phyloP scores from a whole-genome alignment of 2,888 invertebrate species.

The Cantharis nigra region DNA sequence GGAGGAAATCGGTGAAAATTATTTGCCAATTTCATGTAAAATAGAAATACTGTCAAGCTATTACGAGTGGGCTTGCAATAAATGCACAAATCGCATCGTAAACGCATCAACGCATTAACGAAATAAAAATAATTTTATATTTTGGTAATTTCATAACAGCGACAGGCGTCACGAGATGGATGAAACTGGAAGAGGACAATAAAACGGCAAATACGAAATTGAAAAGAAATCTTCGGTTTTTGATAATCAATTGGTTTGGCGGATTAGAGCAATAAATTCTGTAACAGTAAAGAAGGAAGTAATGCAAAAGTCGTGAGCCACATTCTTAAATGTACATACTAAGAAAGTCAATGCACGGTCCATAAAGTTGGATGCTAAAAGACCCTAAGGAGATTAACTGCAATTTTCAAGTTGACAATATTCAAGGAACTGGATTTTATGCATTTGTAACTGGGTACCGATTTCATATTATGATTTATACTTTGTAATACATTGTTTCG shows the following conservation, averaged over 20 bases:
- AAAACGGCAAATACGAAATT: too few species aligned
- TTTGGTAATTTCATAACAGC: too few species aligned
- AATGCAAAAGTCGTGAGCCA: neutral
- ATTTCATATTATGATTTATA: neutral
- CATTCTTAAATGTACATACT: constrained; percentile 14
- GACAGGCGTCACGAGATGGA: too few species aligned
- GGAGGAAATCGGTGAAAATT: neutral
- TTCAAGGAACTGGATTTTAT: neutral
- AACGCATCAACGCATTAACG: neutral
- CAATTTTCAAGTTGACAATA: constrained; percentile 1
- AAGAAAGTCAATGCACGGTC: constrained; percentile 16
- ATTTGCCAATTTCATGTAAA: too few species aligned
- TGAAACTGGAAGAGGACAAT: too few species aligned
- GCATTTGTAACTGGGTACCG: neutral
- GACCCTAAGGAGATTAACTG: constrained; percentile 16
- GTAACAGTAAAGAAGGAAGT: neutral
- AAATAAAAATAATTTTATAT: neutral
- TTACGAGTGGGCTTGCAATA: neutral
- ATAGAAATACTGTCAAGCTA: neutral
- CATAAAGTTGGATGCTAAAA: constrained; percentile 1
- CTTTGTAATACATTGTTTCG: neutral
- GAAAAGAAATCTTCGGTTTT: neutral
- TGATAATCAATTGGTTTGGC: neutral
- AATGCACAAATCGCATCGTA: neutral
- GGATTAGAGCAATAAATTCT: neutral